phyloP scores from a whole-genome alignment of 2,797 vertebrate genomes.

The Enteromius treurensis region DNA sequence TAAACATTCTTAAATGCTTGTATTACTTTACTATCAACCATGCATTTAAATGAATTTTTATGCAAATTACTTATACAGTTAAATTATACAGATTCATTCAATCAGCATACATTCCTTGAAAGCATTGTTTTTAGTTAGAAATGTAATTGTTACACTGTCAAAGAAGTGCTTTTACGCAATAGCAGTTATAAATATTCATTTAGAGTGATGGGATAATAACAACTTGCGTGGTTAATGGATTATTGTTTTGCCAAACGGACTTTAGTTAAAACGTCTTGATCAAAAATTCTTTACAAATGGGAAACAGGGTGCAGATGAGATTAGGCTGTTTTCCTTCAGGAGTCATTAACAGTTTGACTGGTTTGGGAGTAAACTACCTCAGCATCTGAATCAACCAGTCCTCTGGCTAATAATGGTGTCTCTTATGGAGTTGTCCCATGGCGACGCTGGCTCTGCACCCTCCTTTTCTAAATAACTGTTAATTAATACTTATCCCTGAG shows the following conservation, averaged over 20 bases:
- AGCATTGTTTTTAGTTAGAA: neutral
- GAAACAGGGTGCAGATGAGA: slow-evolving; percentile 5
- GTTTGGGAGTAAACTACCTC: slow-evolving; percentile 54
- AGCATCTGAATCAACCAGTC: slow-evolving; percentile 59
- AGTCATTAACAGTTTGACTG: slow-evolving; percentile 57
- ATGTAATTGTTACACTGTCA: neutral
- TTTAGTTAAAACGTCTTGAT: slow-evolving; percentile 27
- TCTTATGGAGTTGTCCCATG: slow-evolving; percentile 49
- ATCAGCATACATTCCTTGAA: neutral
- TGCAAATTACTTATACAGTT: neutral
- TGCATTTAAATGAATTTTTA: neutral
- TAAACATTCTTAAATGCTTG: neutral
- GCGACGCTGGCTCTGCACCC: slow-evolving; percentile 51
- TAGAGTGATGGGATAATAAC: neutral
- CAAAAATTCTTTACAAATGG: slow-evolving; percentile 35
- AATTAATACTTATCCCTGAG: slow-evolving; percentile 71
- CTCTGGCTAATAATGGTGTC: slow-evolving; percentile 64
- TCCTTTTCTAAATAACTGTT: slow-evolving; percentile 70
- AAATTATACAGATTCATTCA: neutral
- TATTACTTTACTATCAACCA: neutral
- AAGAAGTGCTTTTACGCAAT: neutral
- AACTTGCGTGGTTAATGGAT: neutral
- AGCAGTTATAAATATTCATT: neutral
- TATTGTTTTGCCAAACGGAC: neutral
- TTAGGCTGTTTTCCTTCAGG: slow-evolving; percentile 57